Evolutionary conservation across 2,888 invertebrate genomes (phyloP), one percentile per base, ranked within the genome.

Genomic region (Hesperia comma): DNA sequence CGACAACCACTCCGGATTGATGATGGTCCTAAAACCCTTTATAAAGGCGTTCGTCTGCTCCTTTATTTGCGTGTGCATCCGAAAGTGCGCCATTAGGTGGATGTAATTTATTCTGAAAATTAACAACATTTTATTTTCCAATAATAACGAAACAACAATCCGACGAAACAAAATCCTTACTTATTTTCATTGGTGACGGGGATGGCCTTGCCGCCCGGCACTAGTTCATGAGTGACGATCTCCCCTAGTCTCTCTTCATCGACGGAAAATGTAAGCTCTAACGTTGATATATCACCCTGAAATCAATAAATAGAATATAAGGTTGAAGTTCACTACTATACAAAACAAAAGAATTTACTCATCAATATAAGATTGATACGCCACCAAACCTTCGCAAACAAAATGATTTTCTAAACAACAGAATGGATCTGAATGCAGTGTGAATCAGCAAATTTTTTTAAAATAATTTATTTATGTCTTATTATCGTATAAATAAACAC

Each of bases 11-110:
- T 99, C 99, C 0, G 96, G 96, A 85, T 98, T 98, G 66, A 99
- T 97, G 67, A 99, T 97, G 6, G 98, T 97, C 71, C 98, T 95
- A 84, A 99, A 99, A 2, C 99, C 99, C 78, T 97, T 96, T 72
- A 99, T 98, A 83, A 99, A 99, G 7, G 99, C 98, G 56, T 96
- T 95, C 0, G 99, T 98, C 90, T 99, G 99, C 74, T 99, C 98
- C 80, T 97, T 97, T 72, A 99, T 99, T 93, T 99, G 99, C 8
- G 97, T 96, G 85, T 99, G 98, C 98, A 99, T 99, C 71, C 99
- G 96, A 86, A 99, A 99, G 88, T 99, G 98, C 0, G 99, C 99
- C 98, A 99, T 98, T 81, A 98, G 93, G 87, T 99, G 99, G 63
- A 99, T 98, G 86, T 99, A 99, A 82, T 98, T 97, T 75, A 99